A percentile compares a stretch with the other conserved stretches of the same genome.
Conservation (phyloP, 2,888 invertebrate species). For the Drosophila incognita region DNA sequence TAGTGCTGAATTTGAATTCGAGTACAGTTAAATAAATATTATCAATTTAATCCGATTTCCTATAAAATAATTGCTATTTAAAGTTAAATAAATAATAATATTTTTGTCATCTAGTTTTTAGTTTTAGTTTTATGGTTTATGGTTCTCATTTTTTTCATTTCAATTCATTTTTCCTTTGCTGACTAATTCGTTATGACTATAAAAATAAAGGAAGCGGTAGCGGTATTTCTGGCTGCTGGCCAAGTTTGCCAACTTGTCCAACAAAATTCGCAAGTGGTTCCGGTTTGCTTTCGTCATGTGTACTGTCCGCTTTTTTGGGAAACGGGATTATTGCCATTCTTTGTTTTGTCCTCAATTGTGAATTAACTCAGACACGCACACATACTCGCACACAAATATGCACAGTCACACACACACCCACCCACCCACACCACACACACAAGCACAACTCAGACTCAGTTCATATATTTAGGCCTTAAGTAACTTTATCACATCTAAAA, state of each 20-base stretch:
- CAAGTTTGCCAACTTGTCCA: constrained; percentile 8
- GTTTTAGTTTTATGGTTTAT: not conserved
- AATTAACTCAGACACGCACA: constrained; percentile 23
- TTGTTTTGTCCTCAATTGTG: constrained; percentile 12
- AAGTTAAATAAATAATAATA: not conserved
- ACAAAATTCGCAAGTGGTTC: constrained; percentile 45
- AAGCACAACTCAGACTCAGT: constrained; percentile 40
- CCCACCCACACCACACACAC: constrained; percentile 15
- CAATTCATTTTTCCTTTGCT: constrained; percentile 22
- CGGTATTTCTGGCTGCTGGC: constrained; percentile 25
- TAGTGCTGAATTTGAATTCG: not conserved
- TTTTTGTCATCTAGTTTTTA: not conserved
- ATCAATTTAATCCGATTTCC: not conserved
- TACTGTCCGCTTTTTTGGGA: constrained; percentile 43
- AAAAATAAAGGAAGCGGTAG: constrained; percentile 33
- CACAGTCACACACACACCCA: constrained; percentile 6
- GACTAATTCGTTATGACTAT: constrained; percentile 17
- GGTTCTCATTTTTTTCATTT: not conserved
- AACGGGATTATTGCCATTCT: constrained; percentile 13
- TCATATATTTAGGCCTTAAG: constrained; percentile 51
- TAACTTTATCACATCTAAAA: constrained; percentile 32
- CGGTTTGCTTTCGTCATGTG: constrained; percentile 38
- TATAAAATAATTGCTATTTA: not conserved
- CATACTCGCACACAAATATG: constrained; percentile 27
- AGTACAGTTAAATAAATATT: not conserved